These are phyloP conservation scores for Pristionchus arcanus DNA, from an alignment of 2,888 invertebrate species.

Conservation along the genomic window DNA sequence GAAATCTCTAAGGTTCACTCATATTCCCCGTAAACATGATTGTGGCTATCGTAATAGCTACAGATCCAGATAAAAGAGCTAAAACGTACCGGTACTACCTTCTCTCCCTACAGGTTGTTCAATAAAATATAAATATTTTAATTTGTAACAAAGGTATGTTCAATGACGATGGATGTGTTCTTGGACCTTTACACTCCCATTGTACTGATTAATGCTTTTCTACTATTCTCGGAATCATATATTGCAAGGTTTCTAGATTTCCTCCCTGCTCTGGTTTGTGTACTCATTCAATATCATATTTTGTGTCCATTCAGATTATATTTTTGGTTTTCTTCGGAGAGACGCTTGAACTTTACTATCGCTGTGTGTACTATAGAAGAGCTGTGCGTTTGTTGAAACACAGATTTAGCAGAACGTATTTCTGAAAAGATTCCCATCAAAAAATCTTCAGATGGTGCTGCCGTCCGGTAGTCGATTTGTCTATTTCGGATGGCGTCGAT, in stretches of 20 bases:
- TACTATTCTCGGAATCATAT: neutral
- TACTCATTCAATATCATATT: too few species aligned
- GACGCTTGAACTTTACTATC: neutral
- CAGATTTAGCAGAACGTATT: neutral
- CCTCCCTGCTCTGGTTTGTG: neutral
- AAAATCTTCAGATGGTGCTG: neutral
- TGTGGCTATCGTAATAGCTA: neutral
- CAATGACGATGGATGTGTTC: neutral
- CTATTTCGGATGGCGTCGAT: neutral
- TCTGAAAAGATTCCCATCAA: neutral
- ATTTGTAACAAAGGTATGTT: neutral
- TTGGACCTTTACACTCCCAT: neutral
- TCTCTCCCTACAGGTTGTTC: neutral
- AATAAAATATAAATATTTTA: neutral
- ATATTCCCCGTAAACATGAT: neutral
- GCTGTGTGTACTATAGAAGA: neutral
- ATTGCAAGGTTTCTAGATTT: neutral
- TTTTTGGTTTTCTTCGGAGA: neutral
- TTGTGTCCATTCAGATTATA: neutral
- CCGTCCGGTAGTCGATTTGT: neutral
- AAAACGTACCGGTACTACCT: neutral
- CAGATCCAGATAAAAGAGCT: neutral
- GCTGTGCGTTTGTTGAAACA: neutral
- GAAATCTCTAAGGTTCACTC: neutral
- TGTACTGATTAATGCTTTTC: neutral